A percentile compares a stretch with the other conserved stretches of the same genome.
phyloP scores from a whole-genome alignment of 2,888 invertebrate species.

The Trichopoda pennipes region DNA sequence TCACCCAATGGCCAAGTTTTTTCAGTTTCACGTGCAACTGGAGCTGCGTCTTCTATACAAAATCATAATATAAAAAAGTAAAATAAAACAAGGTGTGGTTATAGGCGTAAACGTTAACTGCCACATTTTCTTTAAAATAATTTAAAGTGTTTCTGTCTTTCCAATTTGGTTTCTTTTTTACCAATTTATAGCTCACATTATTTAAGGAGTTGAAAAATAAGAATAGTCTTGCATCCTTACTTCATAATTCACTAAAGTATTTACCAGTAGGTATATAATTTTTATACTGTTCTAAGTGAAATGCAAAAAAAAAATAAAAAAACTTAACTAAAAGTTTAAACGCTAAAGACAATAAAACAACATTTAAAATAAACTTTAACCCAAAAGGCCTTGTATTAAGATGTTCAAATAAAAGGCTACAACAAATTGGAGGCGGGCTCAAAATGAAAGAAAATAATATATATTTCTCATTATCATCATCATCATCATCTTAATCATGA shows the following conservation, averaged over 20 bases:
- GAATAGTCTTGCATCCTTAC: not conserved
- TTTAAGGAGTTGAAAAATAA: not conserved
- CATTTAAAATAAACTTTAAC: slow-evolving; percentile 58
- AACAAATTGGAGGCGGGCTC: slow-evolving; percentile 60
- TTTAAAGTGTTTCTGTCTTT: no score
- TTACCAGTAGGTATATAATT: slow-evolving; percentile 7
- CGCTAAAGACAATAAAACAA: slow-evolving; percentile 64
- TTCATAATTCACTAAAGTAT: slow-evolving; percentile 22
- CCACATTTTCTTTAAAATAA: no score
- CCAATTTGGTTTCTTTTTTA: no score
- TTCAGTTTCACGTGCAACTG: slow-evolving; percentile 63
- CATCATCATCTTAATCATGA: slow-evolving; percentile 1
- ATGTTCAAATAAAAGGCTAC: slow-evolving; percentile 28
- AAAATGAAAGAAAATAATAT: slow-evolving; percentile 19
- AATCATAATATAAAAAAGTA: slow-evolving; percentile 57
- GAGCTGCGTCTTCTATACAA: slow-evolving; percentile 70
- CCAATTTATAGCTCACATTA: no score
- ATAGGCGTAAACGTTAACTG: no score
- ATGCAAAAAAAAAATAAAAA: no score
- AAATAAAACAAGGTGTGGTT: slow-evolving; percentile 74
- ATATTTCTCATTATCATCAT: slow-evolving; percentile 12
- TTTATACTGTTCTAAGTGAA: slow-evolving; percentile 16
- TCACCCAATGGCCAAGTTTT: slow-evolving; percentile 73
- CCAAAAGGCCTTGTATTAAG: slow-evolving; percentile 53
- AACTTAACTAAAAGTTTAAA: slow-evolving; percentile 59